Evolutionary conservation across 2,888 invertebrate genomes (phyloP).

Genomic region (Gibbula magus): DNA sequence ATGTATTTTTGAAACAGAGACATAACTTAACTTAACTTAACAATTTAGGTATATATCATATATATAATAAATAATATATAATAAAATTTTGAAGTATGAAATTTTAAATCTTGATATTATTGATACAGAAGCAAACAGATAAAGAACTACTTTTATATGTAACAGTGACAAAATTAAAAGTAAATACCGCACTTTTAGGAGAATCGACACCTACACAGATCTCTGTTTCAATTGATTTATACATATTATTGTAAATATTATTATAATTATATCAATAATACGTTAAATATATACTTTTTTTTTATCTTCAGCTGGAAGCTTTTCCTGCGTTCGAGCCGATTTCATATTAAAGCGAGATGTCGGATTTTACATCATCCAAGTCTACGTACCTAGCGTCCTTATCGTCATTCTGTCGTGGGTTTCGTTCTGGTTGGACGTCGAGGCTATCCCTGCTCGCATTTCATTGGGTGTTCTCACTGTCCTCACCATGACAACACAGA

Average conservation of each 20-base stretch:
- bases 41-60: too few relatives aligned
- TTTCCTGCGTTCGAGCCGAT: conserved; percentile 73
- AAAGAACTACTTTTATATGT: too few relatives aligned
- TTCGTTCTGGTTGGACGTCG: conserved; percentile 78
- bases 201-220: too few relatives aligned
- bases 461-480: conserved; percentile 60
- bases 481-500: conserved; percentile 68
- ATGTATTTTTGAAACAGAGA: too few relatives aligned
- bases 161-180: too few relatives aligned
- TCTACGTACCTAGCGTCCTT: conserved; percentile 78
- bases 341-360: conserved; percentile 87
- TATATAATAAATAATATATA: too few relatives aligned
- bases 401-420: conserved; percentile 82
- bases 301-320: conserved; percentile 47
- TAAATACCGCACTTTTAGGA: too few relatives aligned
- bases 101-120: too few relatives aligned
- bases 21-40: too few relatives aligned
- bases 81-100: too few relatives aligned
- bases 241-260: background rate
- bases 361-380: conserved; percentile 82
- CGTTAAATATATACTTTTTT: background rate
- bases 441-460: conserved; percentile 63
- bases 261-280: background rate
- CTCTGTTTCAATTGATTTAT: background rate
- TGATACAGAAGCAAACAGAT: too few relatives aligned